Percentiles rank a stretch among this genome's conserved stretches.
These are phyloP conservation scores for Lepisosteus oculatus DNA, from an alignment of 2,113 vertebrate species.

Conservation along the genomic window DNA sequence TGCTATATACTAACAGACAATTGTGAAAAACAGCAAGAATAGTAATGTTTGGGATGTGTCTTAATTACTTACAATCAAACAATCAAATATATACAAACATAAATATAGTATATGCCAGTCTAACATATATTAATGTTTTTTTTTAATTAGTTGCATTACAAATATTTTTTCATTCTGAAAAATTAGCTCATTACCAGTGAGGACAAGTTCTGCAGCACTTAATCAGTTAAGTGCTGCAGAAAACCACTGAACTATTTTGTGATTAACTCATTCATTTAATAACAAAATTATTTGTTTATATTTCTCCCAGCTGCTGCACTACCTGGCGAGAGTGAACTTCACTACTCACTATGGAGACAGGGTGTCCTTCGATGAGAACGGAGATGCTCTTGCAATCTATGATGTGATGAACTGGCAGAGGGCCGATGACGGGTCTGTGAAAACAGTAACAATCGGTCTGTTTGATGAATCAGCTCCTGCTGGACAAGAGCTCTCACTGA, in stretches of 20 bases:
- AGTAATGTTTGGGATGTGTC: background rate
- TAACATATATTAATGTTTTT: background rate
- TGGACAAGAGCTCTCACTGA: constrained; percentile 9
- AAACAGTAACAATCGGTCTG: constrained; percentile 12
- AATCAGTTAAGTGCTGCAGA: too few species aligned
- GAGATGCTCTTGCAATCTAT: constrained; percentile 17
- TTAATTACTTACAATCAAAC: background rate
- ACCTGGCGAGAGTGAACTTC: constrained; percentile 15
- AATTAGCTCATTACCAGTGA: too few species aligned
- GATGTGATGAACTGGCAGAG: constrained; percentile 23
- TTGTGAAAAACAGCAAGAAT: background rate
- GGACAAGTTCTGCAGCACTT: too few species aligned
- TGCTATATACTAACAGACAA: too few species aligned
- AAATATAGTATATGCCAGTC: too few species aligned
- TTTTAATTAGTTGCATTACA: constrained; percentile 25
- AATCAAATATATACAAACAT: too few species aligned
- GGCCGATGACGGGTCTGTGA: constrained; percentile 3
- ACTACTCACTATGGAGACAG: constrained; percentile 9
- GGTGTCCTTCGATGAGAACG: constrained; percentile 21
- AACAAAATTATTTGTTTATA: too few species aligned
- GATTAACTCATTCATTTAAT: too few species aligned
- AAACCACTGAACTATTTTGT: too few species aligned
- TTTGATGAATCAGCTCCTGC: constrained; percentile 14
- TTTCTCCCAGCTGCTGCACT: constrained; percentile 14
- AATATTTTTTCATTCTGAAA: too few species aligned